phyloP scores from a whole-genome alignment of 2,888 invertebrate genomes.

The Callimorpha dominula region DNA sequence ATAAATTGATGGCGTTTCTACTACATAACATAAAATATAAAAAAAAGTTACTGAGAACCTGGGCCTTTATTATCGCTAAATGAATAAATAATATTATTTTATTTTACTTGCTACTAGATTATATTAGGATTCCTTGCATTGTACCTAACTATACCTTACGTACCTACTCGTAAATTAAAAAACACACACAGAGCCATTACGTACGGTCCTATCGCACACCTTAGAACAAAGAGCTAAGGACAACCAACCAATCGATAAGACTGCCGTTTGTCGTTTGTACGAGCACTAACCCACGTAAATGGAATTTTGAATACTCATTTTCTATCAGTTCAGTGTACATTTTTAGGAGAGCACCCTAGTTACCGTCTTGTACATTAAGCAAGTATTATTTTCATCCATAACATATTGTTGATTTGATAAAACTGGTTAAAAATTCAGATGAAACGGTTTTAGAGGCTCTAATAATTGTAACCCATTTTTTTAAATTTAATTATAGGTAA shows the following conservation, averaged over 20 bases:
- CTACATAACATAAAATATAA: not conserved
- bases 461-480: too few species aligned
- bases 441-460: too few species aligned
- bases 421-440: too few species aligned
- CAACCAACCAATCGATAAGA: conserved; percentile 1
- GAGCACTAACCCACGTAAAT: not conserved
- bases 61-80: not conserved
- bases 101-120: not conserved
- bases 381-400: not conserved
- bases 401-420: too few species aligned
- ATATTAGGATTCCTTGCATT: not conserved
- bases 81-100: not conserved
- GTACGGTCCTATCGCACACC: not conserved
- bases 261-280: not conserved
- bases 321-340: not conserved
- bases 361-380: not conserved
- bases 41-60: not conserved
- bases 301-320: not conserved
- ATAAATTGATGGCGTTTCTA: not conserved
- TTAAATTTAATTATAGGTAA: too few species aligned
- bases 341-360: not conserved
- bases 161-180: not conserved
- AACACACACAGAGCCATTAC: not conserved
- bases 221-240: not conserved
- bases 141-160: not conserved